Conservation (phyloP, 2,888 invertebrate genomes). For the Tillus elongatus region DNA sequence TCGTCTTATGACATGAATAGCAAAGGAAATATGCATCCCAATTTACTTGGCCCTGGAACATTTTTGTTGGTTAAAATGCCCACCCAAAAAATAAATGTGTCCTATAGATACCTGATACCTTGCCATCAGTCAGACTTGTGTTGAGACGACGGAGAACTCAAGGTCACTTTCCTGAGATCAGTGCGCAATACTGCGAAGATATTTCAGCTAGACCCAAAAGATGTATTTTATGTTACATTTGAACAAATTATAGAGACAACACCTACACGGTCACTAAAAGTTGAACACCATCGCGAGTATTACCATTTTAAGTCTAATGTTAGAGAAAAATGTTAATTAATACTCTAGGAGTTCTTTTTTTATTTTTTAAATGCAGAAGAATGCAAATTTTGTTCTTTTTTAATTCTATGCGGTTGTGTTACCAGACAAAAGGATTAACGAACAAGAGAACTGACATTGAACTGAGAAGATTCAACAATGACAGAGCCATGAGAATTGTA, state of each 20-base stretch:
- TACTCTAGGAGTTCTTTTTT: too few species aligned
- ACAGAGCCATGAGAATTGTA: too few species aligned
- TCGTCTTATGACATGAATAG: conserved; percentile 10
- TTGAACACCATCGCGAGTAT: too few species aligned
- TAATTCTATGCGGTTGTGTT: too few species aligned
- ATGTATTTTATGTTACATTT: conserved; percentile 8
- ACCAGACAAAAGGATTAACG: too few species aligned
- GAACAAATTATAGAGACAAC: conserved; percentile 5
- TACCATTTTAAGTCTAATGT: too few species aligned
- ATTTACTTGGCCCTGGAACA: conserved; percentile 10
- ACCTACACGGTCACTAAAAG: too few species aligned
- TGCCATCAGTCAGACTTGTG: conserved; percentile 7
- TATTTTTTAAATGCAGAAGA: too few species aligned
- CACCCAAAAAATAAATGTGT: conserved; percentile 9
- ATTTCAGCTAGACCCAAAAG: conserved; percentile 9
- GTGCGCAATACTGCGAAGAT: conserved; percentile 10
- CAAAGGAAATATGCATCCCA: conserved; percentile 3
- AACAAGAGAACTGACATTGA: too few species aligned
- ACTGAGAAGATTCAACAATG: too few species aligned
- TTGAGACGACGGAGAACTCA: conserved; percentile 11
- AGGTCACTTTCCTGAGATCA: conserved; percentile 10
- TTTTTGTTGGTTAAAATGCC: conserved; percentile 10
- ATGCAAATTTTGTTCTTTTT: too few species aligned
- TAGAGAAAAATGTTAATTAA: too few species aligned
- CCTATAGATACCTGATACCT: conserved; percentile 10